phyloP scores from a whole-genome alignment of 2,888 invertebrate species.

The Nemotelus pantherinus region DNA sequence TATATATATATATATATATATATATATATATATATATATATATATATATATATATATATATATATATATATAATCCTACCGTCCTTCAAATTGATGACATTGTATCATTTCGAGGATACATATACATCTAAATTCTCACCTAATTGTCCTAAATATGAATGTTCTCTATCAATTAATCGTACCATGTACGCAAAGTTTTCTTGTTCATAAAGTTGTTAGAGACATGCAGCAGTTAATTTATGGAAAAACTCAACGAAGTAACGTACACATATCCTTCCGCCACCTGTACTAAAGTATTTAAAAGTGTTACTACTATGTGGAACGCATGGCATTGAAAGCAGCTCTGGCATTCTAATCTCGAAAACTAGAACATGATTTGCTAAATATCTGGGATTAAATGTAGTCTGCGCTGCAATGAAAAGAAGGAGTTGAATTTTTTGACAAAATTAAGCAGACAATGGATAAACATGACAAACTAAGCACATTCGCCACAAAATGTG shows the following conservation, averaged over 20 bases:
- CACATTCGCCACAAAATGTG: no score
- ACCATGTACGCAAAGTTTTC: not conserved
- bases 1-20: no score
- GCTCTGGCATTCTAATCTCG: not conserved
- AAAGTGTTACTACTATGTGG: slow-evolving; percentile 1
- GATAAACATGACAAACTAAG: not conserved
- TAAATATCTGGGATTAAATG: not conserved
- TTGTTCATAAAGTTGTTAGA: not conserved
- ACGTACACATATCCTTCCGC: not conserved
- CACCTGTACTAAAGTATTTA: slow-evolving; percentile 22
- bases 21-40: no score
- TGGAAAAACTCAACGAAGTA: not conserved
- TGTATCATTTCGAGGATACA: no score
- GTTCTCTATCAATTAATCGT: no score
- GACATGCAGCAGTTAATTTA: slow-evolving; percentile 19
- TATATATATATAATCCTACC: no score
- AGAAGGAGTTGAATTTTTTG: not conserved
- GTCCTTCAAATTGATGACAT: no score
- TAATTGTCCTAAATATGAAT: no score
- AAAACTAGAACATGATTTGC: slow-evolving; percentile 28
- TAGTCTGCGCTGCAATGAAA: not conserved
- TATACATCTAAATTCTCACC: no score
- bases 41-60: no score
- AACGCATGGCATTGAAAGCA: slow-evolving; percentile 19
- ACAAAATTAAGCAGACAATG: not conserved